phyloP scores from a whole-genome alignment of 2,888 invertebrate genomes.

The Xylota sylvarum region DNA sequence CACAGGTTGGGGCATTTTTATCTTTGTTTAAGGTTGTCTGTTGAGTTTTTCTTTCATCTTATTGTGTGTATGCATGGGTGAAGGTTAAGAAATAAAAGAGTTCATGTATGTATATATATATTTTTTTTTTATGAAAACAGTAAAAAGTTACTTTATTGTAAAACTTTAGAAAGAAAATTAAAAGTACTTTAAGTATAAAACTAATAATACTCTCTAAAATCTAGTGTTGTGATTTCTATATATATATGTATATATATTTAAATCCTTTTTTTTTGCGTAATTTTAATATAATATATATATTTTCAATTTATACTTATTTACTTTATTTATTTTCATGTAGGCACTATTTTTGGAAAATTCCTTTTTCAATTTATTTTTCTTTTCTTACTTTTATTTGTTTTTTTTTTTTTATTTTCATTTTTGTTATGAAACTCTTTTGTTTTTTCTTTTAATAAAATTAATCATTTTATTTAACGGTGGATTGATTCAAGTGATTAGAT shows the following conservation, averaged over 20 bases:
- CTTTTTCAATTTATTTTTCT: conserved; percentile 44
- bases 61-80: conserved; percentile 7
- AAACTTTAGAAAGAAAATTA: conserved; percentile 73
- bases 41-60: neutral
- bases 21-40: neutral
- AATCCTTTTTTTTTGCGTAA: conserved; percentile 37
- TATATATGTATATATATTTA: conserved; percentile 42
- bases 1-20: conserved; percentile 47
- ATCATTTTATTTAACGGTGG: conserved; percentile 73
- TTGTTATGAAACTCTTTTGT: conserved; percentile 68
- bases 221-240: conserved; percentile 71
- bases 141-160: conserved; percentile 57
- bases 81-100: conserved; percentile 43
- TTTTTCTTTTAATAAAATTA: conserved; percentile 54
- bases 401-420: conserved; percentile 41
- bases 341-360: conserved; percentile 77
- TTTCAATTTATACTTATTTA: conserved; percentile 69
- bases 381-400: conserved; percentile 32
- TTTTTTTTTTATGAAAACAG: conserved; percentile 44
- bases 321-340: conserved; percentile 69
- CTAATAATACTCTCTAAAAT: conserved; percentile 77
- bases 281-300: conserved; percentile 63
- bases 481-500: conserved; percentile 68
- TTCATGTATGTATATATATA: neutral
- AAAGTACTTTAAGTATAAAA: conserved; percentile 76